Evolutionary conservation across 2,797 vertebrate genomes (phyloP), one percentile per base, ranked within the genome.

Genomic region (Cetoscarus ocellatus): DNA sequence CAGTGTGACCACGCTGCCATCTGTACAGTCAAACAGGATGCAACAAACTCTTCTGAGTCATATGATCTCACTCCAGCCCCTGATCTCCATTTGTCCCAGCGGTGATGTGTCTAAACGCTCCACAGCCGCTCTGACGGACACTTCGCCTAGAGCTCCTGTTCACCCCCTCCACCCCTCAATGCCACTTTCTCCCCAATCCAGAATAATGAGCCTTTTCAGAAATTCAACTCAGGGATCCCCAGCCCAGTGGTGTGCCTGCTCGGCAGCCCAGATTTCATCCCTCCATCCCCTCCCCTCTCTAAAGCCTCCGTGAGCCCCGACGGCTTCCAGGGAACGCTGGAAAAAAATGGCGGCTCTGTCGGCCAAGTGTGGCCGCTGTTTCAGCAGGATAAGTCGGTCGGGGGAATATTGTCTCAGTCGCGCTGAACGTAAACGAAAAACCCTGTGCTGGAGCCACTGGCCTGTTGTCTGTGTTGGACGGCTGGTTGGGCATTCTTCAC

Each of bases 321-420:
- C 73, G 88, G 89, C 85, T 91, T 86, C 79, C 78, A 74, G 70
- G 58, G 58, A 27, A 77, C 18, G 54, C 61, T 10, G 55, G 27
- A 39, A 39, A 70, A 76, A 87, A 86, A 83, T 83, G 84, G 48
- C 82, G 81, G 89, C 86, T 92, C 80, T 70, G 75, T 81, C 61
- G 81, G 90, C 92, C 92, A 93, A 89, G 85, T 90, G 89, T 84
- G 82, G 83, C 87, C 83, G 51, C 89, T 94, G 92, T 90, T 92
- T 90, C 78, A 76, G 87, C 81, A 85, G 92, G 89, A 94, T 93
- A 92, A 93, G 91, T 91, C 76, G 86, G 87, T 80, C 80, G 19
- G 55, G 82, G 88, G 82, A 90, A 84, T 81, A 86, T 79, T 75
- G 72, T 88, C 75, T 82, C 84, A 90, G 85, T 90, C 89, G 44